A percentile compares a stretch with the other conserved stretches of the same genome.
Conservation (phyloP, 2,113 vertebrate genomes). For the Vicugna pacos region DNA sequence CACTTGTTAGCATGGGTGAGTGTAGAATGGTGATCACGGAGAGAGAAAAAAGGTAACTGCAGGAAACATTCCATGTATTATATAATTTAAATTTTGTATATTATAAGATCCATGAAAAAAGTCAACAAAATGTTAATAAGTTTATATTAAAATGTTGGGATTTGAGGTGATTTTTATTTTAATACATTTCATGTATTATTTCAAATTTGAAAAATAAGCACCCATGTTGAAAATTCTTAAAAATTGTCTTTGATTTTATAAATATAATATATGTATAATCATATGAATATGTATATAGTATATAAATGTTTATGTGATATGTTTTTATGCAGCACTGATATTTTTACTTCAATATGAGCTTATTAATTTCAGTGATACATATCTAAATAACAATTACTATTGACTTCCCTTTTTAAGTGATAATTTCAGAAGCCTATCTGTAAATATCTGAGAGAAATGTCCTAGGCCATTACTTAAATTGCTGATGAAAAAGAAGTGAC, state of each 20-base stretch:
- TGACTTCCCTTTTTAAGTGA: not conserved
- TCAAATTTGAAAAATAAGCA: not conserved
- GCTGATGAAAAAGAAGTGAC: not conserved
- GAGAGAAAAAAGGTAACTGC: not conserved
- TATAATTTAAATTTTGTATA: not conserved
- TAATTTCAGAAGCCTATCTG: not conserved
- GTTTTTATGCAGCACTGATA: not conserved
- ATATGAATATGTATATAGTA: not conserved
- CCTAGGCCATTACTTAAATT: not conserved
- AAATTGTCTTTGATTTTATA: not conserved
- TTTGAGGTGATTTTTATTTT: not conserved
- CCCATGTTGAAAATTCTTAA: not conserved
- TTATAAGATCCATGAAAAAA: not conserved
- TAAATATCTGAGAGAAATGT: not conserved
- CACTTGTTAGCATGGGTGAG: not conserved
- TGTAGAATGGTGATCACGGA: not conserved
- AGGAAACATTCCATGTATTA: not conserved
- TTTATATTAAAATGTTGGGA: not conserved
- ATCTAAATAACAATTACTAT: not conserved
- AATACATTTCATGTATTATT: not conserved
- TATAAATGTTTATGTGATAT: not conserved
- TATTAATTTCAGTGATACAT: not conserved
- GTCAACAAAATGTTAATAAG: not conserved
- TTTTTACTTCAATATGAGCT: not conserved
- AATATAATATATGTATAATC: not conserved